A percentile compares a stretch with the other conserved stretches of the same genome.
phyloP scores from a whole-genome alignment of 2,113 vertebrate genomes.

The Lasiurus cinereus region DNA sequence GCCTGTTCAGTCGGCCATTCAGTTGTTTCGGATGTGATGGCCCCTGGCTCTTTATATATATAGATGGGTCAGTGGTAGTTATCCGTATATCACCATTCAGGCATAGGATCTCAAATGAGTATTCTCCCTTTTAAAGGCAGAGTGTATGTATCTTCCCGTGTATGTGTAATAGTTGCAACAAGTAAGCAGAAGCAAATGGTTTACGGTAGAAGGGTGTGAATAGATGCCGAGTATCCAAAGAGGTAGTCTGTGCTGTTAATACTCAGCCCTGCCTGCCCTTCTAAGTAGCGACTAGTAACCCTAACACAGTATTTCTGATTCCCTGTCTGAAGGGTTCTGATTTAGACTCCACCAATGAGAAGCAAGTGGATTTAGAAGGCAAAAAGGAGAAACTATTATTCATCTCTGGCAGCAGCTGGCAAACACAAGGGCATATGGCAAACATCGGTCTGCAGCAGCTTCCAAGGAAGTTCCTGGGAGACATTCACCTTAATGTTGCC shows the following conservation, averaged over 20 bases:
- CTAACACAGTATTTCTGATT: neutral
- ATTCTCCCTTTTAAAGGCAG: neutral
- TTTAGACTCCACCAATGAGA: constrained; percentile 1
- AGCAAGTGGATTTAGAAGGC: neutral
- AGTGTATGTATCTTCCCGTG: neutral
- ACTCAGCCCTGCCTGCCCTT: neutral
- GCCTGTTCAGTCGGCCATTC: too few species aligned
- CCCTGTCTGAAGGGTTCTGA: neutral
- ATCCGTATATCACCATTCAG: neutral
- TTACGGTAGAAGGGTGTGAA: neutral
- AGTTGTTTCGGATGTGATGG: too few species aligned
- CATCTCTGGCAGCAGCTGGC: neutral
- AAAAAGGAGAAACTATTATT: neutral
- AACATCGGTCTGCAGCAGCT: neutral
- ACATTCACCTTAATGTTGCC: neutral
- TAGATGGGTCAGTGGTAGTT: neutral
- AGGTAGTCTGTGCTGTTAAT: neutral
- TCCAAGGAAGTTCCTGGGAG: neutral
- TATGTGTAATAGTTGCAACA: neutral
- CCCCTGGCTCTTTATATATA: too few species aligned
- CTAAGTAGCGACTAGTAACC: neutral
- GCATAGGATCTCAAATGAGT: neutral
- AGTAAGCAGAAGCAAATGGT: neutral
- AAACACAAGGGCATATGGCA: neutral
- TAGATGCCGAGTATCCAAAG: neutral